Conservation (phyloP, 1,140 invertebrate species). For the Hirudo medicinalis region DNA sequence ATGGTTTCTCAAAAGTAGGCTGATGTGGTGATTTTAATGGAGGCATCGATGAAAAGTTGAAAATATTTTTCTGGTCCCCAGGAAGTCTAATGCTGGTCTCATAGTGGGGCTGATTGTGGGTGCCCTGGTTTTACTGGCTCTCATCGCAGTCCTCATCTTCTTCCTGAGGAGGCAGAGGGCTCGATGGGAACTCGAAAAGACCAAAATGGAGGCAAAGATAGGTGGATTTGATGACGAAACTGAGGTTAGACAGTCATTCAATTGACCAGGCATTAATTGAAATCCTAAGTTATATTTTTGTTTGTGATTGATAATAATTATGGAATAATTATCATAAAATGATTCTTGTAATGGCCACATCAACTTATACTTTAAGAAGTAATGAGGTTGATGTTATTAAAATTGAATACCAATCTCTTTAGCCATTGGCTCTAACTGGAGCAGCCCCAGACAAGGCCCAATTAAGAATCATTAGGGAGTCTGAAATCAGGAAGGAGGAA, state of each 20-base stretch:
- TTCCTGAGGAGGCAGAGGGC: constrained; percentile 12
- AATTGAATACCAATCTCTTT: not conserved
- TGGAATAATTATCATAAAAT: not conserved
- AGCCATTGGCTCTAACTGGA: constrained; percentile 7
- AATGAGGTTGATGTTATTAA: not conserved
- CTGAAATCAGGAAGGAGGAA: constrained; percentile 72
- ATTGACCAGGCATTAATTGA: not conserved
- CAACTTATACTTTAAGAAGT: not conserved
- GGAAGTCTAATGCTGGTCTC: not conserved
- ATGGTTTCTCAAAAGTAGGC: not conserved
- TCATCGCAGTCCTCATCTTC: constrained; percentile 4
- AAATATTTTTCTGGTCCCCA: not conserved
- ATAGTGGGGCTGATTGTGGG: constrained; percentile 11
- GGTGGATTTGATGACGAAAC: constrained; percentile 14
- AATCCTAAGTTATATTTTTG: not conserved
- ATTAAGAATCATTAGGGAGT: constrained; percentile 84
- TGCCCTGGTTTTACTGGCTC: not conserved
- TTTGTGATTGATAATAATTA: not conserved
- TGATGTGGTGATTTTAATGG: not conserved
- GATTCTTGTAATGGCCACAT: not conserved
- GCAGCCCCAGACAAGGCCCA: constrained; percentile 73
- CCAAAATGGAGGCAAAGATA: constrained; percentile 2
- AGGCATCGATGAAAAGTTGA: not conserved
- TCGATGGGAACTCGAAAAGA: not conserved
- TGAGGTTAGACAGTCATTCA: not conserved